These are phyloP conservation scores for Siniperca obscura DNA, from an alignment of 2,797 vertebrate species.

Conservation along the genomic window DNA sequence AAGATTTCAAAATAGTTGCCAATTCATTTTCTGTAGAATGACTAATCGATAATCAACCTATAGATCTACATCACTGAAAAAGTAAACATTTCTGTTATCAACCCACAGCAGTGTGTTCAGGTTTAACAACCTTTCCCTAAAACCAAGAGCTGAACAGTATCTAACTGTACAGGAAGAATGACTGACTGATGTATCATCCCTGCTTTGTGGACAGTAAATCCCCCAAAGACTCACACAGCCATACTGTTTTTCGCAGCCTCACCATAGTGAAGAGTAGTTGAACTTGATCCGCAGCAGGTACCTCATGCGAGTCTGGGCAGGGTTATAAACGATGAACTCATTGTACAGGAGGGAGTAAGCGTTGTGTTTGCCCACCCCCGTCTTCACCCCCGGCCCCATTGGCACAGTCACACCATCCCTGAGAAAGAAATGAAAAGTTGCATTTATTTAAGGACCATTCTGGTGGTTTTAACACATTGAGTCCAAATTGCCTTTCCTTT, in stretches of 20 bases:
- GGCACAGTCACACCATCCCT: conserved; percentile 87
- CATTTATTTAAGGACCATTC: not conserved
- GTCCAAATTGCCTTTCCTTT: not conserved
- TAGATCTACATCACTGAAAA: not conserved
- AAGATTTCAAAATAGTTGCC: not conserved
- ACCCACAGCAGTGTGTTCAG: not conserved
- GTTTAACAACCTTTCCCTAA: not conserved
- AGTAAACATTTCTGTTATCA: not conserved
- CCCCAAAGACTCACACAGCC: rapidly evolving
- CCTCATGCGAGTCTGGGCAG: conserved; percentile 88
- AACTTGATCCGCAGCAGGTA: conserved; percentile 91
- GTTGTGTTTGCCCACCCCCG: conserved; percentile 68
- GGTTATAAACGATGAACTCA: conserved; percentile 91
- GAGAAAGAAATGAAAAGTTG: not conserved
- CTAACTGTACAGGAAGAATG: not conserved
- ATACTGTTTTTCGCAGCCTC: conserved; percentile 35
- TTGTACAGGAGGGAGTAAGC: conserved; percentile 93
- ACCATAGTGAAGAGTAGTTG: conserved; percentile 90
- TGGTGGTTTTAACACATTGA: not conserved
- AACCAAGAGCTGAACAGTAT: not conserved
- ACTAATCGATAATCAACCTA: not conserved
- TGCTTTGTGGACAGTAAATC: not conserved
- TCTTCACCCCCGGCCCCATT: conserved; percentile 86
- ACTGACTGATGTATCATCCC: not conserved
- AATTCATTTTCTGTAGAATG: not conserved